These are phyloP conservation scores for Neodiprion pinetum DNA, from an alignment of 1,140 invertebrate species.

Conservation along the genomic window DNA sequence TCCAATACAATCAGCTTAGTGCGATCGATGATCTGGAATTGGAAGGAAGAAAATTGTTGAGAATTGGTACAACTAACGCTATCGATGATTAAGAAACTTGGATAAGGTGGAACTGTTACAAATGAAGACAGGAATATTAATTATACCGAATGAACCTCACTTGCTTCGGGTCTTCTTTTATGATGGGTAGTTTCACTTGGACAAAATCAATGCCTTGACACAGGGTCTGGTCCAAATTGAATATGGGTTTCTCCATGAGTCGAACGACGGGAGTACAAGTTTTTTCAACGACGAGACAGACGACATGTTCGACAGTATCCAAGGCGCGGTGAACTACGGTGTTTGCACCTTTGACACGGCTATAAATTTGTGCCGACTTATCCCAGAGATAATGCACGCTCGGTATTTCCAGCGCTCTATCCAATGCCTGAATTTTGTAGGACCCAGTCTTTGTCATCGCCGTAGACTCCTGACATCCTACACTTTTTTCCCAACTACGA, in stretches of 20 bases:
- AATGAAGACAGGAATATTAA: too few relatives aligned
- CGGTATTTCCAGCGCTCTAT: slow-evolving; percentile 47
- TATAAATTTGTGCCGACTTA: slow-evolving; percentile 48
- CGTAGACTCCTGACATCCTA: too few relatives aligned
- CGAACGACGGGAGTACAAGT: slow-evolving; percentile 45
- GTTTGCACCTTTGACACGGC: slow-evolving; percentile 43
- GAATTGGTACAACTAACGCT: neutral
- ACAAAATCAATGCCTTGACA: slow-evolving; percentile 53
- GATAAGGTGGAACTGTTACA: too few relatives aligned
- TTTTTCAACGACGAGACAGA: slow-evolving; percentile 44
- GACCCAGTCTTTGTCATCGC: too few relatives aligned
- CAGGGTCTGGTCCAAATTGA: slow-evolving; percentile 50
- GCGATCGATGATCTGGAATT: slow-evolving; percentile 43
- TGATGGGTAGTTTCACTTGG: slow-evolving; percentile 50
- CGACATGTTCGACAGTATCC: slow-evolving; percentile 42
- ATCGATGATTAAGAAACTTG: too few relatives aligned
- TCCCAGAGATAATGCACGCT: slow-evolving; percentile 51
- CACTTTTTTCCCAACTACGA: too few relatives aligned
- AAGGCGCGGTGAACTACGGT: slow-evolving; percentile 48
- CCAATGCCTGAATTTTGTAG: slow-evolving; percentile 44
- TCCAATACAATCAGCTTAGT: slow-evolving; percentile 45
- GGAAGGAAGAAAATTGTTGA: slow-evolving; percentile 6
- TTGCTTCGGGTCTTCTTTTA: slow-evolving; percentile 53
- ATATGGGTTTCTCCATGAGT: slow-evolving; percentile 51
- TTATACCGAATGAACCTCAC: slow-evolving; percentile 29